phyloP scores from a whole-genome alignment of 2,113 vertebrate species.

The Phainopepla nitens region DNA sequence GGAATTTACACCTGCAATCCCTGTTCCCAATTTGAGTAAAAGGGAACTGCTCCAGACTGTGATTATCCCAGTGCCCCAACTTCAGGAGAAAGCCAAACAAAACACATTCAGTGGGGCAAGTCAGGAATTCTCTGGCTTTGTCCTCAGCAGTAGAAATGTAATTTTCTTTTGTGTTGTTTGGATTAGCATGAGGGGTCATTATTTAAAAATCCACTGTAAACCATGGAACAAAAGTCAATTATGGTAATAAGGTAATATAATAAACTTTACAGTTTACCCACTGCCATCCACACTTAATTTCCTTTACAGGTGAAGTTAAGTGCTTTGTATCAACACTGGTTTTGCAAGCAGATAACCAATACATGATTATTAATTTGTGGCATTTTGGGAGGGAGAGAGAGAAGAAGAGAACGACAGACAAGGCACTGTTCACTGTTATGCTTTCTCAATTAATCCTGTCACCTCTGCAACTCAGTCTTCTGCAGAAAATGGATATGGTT shows the following conservation, averaged over 20 bases:
- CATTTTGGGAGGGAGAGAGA: background rate
- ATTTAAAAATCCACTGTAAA: background rate
- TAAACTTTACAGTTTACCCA: background rate
- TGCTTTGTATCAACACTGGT: rapidly evolving
- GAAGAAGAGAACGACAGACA: background rate
- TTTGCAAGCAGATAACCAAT: background rate
- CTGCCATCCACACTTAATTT: background rate
- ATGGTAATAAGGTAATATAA: background rate
- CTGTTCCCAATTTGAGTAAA: rapidly evolving
- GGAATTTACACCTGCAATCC: background rate
- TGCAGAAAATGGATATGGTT: background rate
- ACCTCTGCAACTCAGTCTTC: background rate
- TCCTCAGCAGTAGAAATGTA: background rate
- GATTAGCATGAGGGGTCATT: background rate
- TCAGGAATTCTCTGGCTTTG: background rate
- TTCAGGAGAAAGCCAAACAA: background rate
- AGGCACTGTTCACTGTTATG: background rate
- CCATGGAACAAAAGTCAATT: background rate
- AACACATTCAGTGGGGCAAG: background rate
- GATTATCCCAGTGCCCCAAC: background rate
- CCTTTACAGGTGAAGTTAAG: background rate
- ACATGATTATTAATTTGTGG: rapidly evolving
- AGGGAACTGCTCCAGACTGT: background rate
- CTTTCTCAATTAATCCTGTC: background rate
- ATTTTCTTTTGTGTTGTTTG: background rate